Evolutionary conservation across 37 sponge, comb jelly and placozoan species (phyloP).

Genomic region (Bolinopsis microptera): DNA sequence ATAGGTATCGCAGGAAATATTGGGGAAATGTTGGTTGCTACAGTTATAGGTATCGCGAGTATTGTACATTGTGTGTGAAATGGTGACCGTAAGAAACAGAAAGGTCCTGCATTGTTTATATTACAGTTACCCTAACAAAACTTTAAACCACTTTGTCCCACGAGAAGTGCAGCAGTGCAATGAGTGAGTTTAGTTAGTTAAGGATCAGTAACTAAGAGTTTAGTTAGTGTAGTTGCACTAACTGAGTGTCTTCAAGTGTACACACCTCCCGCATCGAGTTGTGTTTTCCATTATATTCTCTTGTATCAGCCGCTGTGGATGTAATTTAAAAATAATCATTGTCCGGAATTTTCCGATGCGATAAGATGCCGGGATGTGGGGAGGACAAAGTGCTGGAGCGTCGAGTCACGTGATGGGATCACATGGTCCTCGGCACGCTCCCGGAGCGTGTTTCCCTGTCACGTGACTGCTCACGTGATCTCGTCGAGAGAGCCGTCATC

Average conservation of each 20-base stretch:
- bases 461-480: conserved; percentile 42
- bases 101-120: too few species aligned
- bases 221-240: too few species aligned
- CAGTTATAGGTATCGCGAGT: too few species aligned
- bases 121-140: too few species aligned
- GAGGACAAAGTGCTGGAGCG: conserved; percentile 59
- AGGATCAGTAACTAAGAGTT: too few species aligned
- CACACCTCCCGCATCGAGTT: neutral
- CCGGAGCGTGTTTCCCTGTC: neutral
- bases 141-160: too few species aligned
- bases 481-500: conserved; percentile 50
- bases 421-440: neutral
- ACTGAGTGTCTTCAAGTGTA: neutral
- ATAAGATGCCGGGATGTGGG: conserved; percentile 59
- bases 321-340: conserved; percentile 63
- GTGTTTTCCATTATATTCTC: neutral
- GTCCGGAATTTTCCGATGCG: conserved; percentile 53
- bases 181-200: too few species aligned
- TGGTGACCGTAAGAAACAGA: too few species aligned
- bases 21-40: too few species aligned
- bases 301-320: neutral
- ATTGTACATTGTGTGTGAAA: too few species aligned
- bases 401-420: neutral
- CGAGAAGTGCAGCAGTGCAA: too few species aligned
- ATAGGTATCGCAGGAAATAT: too few species aligned